Evolutionary conservation across 2,113 vertebrate species (phyloP).

Genomic region (Brachirus orientalis): DNA sequence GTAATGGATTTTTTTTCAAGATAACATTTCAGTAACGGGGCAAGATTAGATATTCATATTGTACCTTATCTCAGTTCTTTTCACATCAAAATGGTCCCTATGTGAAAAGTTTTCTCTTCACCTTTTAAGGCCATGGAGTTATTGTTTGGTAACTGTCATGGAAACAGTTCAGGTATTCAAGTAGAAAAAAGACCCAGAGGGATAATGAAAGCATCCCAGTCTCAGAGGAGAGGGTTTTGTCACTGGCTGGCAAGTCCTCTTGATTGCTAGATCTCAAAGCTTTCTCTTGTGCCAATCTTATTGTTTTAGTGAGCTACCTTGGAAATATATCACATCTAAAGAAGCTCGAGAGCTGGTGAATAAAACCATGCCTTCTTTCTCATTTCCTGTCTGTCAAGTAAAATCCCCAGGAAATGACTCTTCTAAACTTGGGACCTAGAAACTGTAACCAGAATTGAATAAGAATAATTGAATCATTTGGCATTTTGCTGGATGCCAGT

Average conservation of each 20-base stretch:
- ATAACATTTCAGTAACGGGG: too few relatives aligned
- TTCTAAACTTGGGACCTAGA: conserved; percentile 32
- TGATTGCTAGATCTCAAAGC: conserved; percentile 8
- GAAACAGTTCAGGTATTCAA: conserved; percentile 13
- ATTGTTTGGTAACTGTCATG: conserved; percentile 16
- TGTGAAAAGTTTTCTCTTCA: conserved; percentile 17
- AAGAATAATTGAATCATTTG: too few relatives aligned
- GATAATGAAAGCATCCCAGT: conserved; percentile 23
- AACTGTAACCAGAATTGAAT: conserved; percentile 21
- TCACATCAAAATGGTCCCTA: background rate
- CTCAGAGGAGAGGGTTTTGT: conserved; percentile 13
- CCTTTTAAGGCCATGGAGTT: conserved; percentile 1
- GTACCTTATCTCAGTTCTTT: background rate
- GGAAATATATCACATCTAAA: conserved; percentile 14
- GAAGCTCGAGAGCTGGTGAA: conserved; percentile 18
- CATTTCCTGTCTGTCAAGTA: conserved; percentile 25
- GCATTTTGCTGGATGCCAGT: conserved; percentile 21
- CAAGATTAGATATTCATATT: too few relatives aligned
- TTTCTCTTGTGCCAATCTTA: background rate
- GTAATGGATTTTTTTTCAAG: too few relatives aligned
- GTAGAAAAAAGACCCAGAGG: conserved; percentile 3
- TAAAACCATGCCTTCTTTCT: conserved; percentile 5
- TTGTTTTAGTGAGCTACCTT: conserved; percentile 26
- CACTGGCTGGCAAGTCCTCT: background rate
- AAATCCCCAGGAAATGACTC: conserved; percentile 37